phyloP scores from a whole-genome alignment of 2,797 vertebrate genomes.

The Otus scops region DNA sequence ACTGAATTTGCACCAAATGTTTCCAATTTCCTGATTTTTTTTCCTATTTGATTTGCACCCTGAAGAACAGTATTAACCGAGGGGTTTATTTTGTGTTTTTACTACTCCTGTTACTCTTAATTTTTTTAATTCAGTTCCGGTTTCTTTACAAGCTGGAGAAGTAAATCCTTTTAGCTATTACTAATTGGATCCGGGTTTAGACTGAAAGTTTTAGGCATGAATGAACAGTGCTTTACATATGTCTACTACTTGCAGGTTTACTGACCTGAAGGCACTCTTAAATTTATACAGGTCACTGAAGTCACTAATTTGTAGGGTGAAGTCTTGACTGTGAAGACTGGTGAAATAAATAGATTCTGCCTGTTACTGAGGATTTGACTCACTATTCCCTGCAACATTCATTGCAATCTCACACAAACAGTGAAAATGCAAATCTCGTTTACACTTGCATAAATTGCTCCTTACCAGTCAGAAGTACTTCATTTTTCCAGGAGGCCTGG shows the following conservation, averaged over 20 bases:
- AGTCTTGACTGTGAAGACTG: not conserved
- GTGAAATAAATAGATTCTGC: slow-evolving; percentile 19
- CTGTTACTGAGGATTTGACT: not conserved
- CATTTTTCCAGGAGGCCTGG: not conserved
- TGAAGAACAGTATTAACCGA: not conserved
- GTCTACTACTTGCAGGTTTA: slow-evolving; percentile 13
- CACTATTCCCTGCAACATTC: not conserved
- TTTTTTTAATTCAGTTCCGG: slow-evolving; percentile 5
- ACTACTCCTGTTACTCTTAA: slow-evolving; percentile 1
- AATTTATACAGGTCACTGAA: slow-evolving; percentile 53
- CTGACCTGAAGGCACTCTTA: slow-evolving; percentile 57
- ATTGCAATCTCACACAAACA: not conserved
- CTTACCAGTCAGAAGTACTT: not conserved
- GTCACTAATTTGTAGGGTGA: slow-evolving; percentile 36
- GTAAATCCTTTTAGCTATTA: slow-evolving; percentile 49
- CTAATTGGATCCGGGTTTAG: slow-evolving; percentile 44
- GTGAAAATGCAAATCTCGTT: not conserved
- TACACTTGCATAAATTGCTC: not conserved
- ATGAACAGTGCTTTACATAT: slow-evolving; percentile 32
- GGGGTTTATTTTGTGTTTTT: slow-evolving; percentile 3
- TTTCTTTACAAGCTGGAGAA: slow-evolving; percentile 36
- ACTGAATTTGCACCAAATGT: not conserved
- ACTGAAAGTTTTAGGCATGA: slow-evolving; percentile 49
- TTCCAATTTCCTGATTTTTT: slow-evolving; percentile 7
- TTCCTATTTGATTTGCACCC: not conserved